Percentiles rank a stretch among this genome's conserved stretches.
Evolutionary conservation across 1,140 invertebrate species (phyloP).

Genomic region (Drosophila funebris): DNA sequence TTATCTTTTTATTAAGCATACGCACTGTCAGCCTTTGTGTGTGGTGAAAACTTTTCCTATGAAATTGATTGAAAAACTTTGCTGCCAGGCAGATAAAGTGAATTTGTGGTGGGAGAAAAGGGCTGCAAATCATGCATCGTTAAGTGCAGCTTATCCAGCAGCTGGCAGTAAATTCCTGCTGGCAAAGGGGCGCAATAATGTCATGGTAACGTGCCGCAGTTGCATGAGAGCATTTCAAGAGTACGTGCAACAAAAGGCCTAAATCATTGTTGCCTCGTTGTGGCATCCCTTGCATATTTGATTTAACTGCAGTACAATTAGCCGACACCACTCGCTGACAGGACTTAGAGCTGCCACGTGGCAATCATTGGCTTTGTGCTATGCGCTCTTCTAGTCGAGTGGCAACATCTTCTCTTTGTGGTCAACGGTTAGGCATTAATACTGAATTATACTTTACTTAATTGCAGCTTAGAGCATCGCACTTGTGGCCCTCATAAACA

Average conservation of each 20-base stretch:
- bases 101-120: neutral
- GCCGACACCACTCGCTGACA: slow-evolving; percentile 35
- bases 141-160: slow-evolving; percentile 29
- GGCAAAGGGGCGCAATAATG: neutral
- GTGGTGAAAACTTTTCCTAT: slow-evolving; percentile 60
- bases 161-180: neutral
- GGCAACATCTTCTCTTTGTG: neutral
- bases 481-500: neutral
- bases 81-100: slow-evolving; percentile 11
- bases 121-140: slow-evolving; percentile 33
- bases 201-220: slow-evolving; percentile 26
- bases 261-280: neutral
- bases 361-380: neutral
- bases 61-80: slow-evolving; percentile 75
- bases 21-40: slow-evolving; percentile 36
- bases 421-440: slow-evolving; percentile 13
- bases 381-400: too few species aligned
- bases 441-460: slow-evolving; percentile 12
- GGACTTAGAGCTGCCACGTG: neutral
- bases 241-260: slow-evolving; percentile 34
- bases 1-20: slow-evolving; percentile 54
- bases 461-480: neutral
- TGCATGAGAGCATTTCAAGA: slow-evolving; percentile 2
- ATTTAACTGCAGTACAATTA: slow-evolving; percentile 67
- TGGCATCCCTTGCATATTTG: slow-evolving; percentile 59